phyloP scores from a whole-genome alignment of 2,888 invertebrate genomes.

The Danaus chrysippus region DNA sequence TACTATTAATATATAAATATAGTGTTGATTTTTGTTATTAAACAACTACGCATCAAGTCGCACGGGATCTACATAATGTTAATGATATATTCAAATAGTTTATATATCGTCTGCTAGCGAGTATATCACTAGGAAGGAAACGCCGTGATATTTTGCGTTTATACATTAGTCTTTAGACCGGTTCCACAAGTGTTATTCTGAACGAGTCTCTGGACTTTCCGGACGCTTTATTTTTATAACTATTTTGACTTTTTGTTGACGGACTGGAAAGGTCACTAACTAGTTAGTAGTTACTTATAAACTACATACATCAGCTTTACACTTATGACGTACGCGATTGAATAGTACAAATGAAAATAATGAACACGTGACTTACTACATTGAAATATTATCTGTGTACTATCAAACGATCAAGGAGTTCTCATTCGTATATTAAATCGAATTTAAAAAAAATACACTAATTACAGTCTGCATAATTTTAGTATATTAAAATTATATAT shows the following conservation, averaged over 20 bases:
- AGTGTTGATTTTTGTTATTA: too few relatives aligned
- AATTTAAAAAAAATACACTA: too few relatives aligned
- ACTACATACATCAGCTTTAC: conserved; percentile 16
- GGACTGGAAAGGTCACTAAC: conserved; percentile 62
- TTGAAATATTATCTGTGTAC: too few relatives aligned
- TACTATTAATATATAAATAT: too few relatives aligned
- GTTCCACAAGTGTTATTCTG: conserved; percentile 77
- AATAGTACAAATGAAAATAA: too few relatives aligned
- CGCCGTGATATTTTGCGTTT: conserved; percentile 72
- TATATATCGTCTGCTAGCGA: conserved; percentile 36
- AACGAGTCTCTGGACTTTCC: conserved; percentile 75
- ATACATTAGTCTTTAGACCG: conserved; percentile 59
- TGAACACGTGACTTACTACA: too few relatives aligned
- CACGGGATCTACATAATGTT: not conserved
- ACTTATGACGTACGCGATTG: too few relatives aligned
- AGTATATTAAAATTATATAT: too few relatives aligned
- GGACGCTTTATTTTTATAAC: conserved; percentile 48
- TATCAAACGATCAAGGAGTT: too few relatives aligned
- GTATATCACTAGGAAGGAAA: conserved; percentile 70
- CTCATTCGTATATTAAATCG: too few relatives aligned
- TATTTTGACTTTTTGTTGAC: conserved; percentile 60
- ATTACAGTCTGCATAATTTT: too few relatives aligned
- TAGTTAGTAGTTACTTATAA: conserved; percentile 46
- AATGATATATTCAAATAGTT: not conserved
- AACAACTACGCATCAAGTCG: too few relatives aligned